phyloP scores from a whole-genome alignment of 2,888 invertebrate genomes.

The Scaptomyza cyrtandrae region DNA sequence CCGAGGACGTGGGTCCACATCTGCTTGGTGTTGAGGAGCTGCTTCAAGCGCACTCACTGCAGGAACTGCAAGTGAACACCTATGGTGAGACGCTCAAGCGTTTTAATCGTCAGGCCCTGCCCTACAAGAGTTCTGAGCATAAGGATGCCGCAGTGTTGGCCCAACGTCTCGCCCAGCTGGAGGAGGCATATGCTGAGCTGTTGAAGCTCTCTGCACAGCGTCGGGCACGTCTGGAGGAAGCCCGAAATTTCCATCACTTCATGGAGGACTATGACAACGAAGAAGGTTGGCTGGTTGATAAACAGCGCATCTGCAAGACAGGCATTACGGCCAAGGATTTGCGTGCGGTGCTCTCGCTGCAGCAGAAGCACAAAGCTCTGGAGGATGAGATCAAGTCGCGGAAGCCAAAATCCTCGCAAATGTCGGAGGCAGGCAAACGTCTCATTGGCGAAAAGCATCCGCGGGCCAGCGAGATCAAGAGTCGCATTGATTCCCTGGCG shows the following conservation, averaged over 20 bases:
- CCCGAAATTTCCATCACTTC: slow-evolving; percentile 97
- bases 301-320: slow-evolving; percentile 95
- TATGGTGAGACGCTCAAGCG: slow-evolving; percentile 93
- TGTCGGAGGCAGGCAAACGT: slow-evolving; percentile 88
- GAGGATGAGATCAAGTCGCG: slow-evolving; percentile 92
- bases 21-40: slow-evolving; percentile 97
- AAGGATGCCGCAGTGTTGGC: slow-evolving; percentile 87
- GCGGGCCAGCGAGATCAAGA: slow-evolving; percentile 91
- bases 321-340: slow-evolving; percentile 97
- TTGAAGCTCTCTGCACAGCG: slow-evolving; percentile 86
- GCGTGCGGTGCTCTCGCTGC: slow-evolving; percentile 93
- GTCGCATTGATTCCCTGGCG: slow-evolving; percentile 90
- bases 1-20: slow-evolving; percentile 96
- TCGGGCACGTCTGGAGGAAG: slow-evolving; percentile 94
- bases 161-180: slow-evolving; percentile 90
- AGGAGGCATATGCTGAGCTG: slow-evolving; percentile 90
- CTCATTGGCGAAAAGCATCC: slow-evolving; percentile 93
- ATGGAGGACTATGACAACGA: slow-evolving; percentile 99
- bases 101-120: slow-evolving; percentile 89
- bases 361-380: slow-evolving; percentile 96
- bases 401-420: slow-evolving; percentile 89
- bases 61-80: slow-evolving; percentile 95
- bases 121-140: slow-evolving; percentile 86
- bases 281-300: slow-evolving; percentile 98
- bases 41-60: slow-evolving; percentile 95